These are phyloP conservation scores for Lipotes vexillifer DNA, from an alignment of 2,113 vertebrate species.

Conservation along the genomic window DNA sequence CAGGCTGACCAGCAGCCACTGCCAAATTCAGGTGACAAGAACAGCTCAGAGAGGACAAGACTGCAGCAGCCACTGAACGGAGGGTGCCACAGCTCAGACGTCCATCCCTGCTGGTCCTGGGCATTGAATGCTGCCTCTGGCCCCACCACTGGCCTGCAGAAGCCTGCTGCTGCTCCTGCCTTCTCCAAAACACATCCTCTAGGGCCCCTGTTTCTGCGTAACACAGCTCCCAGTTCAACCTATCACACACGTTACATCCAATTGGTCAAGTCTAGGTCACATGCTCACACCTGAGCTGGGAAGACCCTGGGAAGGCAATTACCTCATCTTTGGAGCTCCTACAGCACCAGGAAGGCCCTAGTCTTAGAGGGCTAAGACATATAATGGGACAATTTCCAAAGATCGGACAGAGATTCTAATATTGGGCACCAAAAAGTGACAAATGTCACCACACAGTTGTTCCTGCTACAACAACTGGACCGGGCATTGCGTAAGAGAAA, in stretches of 20 bases:
- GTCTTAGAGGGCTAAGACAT: background rate
- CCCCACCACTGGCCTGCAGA: background rate
- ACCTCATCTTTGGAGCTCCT: background rate
- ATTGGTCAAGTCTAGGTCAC: background rate
- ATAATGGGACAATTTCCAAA: background rate
- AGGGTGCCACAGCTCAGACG: background rate
- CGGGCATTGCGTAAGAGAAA: background rate
- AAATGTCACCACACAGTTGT: background rate
- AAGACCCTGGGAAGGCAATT: background rate
- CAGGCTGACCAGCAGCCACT: background rate
- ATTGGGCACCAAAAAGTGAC: background rate
- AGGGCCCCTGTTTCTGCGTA: background rate
- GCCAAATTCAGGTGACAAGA: background rate
- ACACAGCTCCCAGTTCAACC: background rate
- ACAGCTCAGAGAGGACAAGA: background rate
- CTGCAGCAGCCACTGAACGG: background rate
- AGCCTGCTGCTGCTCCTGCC: background rate
- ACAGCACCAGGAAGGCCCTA: background rate
- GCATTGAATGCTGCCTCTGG: rapidly evolving
- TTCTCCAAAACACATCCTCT: background rate
- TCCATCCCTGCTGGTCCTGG: background rate
- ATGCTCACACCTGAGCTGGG: background rate
- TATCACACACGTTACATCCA: background rate
- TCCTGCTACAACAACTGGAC: background rate
- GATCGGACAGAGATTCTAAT: background rate